Base-by-base conservation (phyloP, 2,797 vertebrate genomes). In the Platalea minor region DNA sequence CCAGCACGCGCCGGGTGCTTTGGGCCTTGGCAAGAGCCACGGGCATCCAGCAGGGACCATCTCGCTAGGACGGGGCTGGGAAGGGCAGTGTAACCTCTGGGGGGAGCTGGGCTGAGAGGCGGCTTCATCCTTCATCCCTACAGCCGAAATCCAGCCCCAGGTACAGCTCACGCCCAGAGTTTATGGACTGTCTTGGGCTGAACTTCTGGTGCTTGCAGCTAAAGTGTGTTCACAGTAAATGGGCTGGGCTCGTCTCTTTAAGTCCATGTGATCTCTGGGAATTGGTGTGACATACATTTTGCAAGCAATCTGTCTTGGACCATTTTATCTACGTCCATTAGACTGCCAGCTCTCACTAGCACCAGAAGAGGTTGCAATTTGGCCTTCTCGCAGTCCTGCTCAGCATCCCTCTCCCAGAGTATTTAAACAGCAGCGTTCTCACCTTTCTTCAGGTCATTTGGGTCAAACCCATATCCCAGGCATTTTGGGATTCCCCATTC, bases 401-500 rank as follows among this genome's bases (percentile, higher is more conserved):
- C 80, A 67, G 46, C n/a, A 7, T 19, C 45, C 51, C 56, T 5
- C 29, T 12, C 61, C 67, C 2, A 4, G 9, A 68, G 17, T 2
- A 11, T 17, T 54, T 13, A 11, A 39, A 26, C 7, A 21, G 14
- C 43, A 2, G 5, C 3, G 17, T 20, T 16, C 98, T 97, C 81
- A 99, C 99, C 99, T 12, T 98, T 98, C 67, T 97, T 92, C 56
- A 99, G 97, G 6, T 99, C 98, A 5, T 93, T 96, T 0, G 98
- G 98, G 77, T 98, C 97, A 65, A 99, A 99, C 5, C 99, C 99
- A 0, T 97, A 39, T 2, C 45, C 93, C 20, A 99, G 80, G 54
- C 96, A 97, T 48, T 98, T 99, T 6, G 99, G 99, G 1, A 98
- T 95, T 0, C 98, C 99, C 99, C 99, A 99, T 28, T 99, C 99